These are phyloP conservation scores for Paraplagusia blochii DNA, from an alignment of 2,113 vertebrate species.

Conservation along the genomic window DNA sequence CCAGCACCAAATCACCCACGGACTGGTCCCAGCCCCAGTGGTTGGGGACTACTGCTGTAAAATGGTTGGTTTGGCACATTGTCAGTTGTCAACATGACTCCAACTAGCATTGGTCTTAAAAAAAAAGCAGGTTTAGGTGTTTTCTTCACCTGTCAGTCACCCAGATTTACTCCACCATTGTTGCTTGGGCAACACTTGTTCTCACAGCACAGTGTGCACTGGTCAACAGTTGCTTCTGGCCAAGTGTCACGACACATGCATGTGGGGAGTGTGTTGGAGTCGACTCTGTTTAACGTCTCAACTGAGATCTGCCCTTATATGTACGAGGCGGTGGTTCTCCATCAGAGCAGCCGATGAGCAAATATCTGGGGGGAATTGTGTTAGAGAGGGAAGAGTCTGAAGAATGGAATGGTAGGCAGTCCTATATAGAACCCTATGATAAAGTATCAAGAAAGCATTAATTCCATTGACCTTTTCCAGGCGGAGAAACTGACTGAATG, in stretches of 20 bases:
- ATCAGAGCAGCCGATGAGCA: neutral
- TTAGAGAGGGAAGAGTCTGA: too few relatives aligned
- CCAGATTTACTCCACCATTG: neutral
- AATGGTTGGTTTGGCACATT: too few relatives aligned
- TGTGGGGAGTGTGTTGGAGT: slow-evolving; percentile 9
- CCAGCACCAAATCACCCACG: too few relatives aligned
- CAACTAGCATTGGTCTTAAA: too few relatives aligned
- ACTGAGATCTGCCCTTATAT: slow-evolving; percentile 1
- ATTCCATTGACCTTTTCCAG: too few relatives aligned
- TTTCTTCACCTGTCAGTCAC: neutral
- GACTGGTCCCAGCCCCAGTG: too few relatives aligned
- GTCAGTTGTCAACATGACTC: too few relatives aligned
- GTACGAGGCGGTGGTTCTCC: neutral
- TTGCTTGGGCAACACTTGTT: slow-evolving; percentile 8
- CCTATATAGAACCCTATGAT: too few relatives aligned
- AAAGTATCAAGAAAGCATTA: too few relatives aligned
- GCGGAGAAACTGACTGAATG: too few relatives aligned
- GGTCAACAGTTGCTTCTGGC: slow-evolving; percentile 12
- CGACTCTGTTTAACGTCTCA: slow-evolving; percentile 25
- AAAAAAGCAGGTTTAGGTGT: neutral
- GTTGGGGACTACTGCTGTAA: too few relatives aligned
- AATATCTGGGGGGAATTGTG: neutral
- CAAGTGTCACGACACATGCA: slow-evolving; percentile 19
- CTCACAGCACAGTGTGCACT: slow-evolving; percentile 15
- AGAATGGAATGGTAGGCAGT: too few relatives aligned